Evolutionary conservation across 2,113 vertebrate species (phyloP).

Genomic region (Hucho hucho): DNA sequence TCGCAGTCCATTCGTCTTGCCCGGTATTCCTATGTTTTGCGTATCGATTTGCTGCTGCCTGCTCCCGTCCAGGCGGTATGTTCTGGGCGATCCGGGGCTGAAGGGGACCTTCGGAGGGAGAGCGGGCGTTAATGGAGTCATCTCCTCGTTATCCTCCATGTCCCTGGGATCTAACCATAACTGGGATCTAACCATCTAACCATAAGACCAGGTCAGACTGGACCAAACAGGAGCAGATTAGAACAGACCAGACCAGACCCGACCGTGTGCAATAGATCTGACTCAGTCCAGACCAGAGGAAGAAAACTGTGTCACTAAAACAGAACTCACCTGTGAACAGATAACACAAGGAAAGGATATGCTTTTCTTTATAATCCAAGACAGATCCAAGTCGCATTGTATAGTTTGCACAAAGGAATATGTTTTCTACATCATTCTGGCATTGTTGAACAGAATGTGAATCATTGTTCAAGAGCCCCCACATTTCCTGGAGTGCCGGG

Average conservation of each 20-base stretch:
- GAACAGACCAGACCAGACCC: not conserved
- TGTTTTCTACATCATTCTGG: too few relatives aligned
- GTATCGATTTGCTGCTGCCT: conserved; percentile 65
- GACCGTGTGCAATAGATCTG: not conserved
- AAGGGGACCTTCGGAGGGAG: conserved; percentile 45
- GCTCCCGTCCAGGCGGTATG: not conserved
- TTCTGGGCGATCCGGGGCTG: conserved; percentile 31
- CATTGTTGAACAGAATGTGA: too few relatives aligned
- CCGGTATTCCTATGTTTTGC: conserved; percentile 59
- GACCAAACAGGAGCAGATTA: not conserved
- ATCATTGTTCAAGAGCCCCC: too few relatives aligned
- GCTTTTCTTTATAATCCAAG: too few relatives aligned
- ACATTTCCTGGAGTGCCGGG: too few relatives aligned
- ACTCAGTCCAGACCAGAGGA: not conserved
- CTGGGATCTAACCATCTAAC: too few relatives aligned
- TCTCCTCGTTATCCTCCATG: conserved; percentile 22
- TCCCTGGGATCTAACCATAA: not conserved
- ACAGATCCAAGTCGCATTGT: too few relatives aligned
- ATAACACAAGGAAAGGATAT: too few relatives aligned
- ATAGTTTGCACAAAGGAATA: too few relatives aligned
- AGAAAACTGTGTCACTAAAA: too few relatives aligned
- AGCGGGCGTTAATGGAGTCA: conserved; percentile 47
- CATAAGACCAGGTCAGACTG: not conserved
- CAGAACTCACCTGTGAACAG: too few relatives aligned
- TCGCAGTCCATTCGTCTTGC: conserved; percentile 61